These are phyloP conservation scores for Rhogogaster chlorosoma DNA, from an alignment of 2,888 invertebrate species.

Conservation along the genomic window DNA sequence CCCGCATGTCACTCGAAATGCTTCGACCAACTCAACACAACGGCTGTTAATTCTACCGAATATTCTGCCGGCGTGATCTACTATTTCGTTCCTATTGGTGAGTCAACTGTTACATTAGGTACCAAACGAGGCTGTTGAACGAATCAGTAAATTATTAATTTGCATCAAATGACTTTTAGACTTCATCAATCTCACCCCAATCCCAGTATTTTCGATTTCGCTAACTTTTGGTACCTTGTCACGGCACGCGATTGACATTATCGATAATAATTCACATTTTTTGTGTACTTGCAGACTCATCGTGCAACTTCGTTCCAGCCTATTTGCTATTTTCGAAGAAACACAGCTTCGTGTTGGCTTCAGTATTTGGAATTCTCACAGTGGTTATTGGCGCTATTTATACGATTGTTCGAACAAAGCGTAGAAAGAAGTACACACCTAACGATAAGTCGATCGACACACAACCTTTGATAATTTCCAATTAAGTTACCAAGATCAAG, in stretches of 20 bases:
- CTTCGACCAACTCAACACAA: slow-evolving; percentile 13
- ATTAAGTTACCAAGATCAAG: neutral
- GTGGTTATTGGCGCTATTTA: neutral
- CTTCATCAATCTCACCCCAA: slow-evolving; percentile 61
- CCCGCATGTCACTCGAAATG: slow-evolving; percentile 22
- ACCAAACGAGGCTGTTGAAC: slow-evolving; percentile 57
- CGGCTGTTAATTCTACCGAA: neutral
- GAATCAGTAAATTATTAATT: neutral
- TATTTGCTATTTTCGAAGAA: neutral
- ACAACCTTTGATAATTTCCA: neutral
- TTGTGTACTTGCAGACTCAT: neutral
- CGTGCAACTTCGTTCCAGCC: neutral
- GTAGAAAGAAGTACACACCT: neutral
- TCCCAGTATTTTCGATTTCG: slow-evolving; percentile 4
- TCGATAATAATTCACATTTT: neutral
- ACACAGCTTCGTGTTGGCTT: neutral
- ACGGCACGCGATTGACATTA: neutral
- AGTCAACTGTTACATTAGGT: neutral
- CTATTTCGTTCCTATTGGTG: slow-evolving; percentile 4
- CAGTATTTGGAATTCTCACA: neutral
- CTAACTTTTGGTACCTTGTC: slow-evolving; percentile 54
- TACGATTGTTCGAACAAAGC: neutral
- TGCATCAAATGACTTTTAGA: neutral
- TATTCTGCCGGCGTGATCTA: neutral
- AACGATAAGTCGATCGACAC: neutral